These are phyloP conservation scores for Amphilophus citrinellus DNA, from an alignment of 2,113 vertebrate species.

Conservation along the genomic window DNA sequence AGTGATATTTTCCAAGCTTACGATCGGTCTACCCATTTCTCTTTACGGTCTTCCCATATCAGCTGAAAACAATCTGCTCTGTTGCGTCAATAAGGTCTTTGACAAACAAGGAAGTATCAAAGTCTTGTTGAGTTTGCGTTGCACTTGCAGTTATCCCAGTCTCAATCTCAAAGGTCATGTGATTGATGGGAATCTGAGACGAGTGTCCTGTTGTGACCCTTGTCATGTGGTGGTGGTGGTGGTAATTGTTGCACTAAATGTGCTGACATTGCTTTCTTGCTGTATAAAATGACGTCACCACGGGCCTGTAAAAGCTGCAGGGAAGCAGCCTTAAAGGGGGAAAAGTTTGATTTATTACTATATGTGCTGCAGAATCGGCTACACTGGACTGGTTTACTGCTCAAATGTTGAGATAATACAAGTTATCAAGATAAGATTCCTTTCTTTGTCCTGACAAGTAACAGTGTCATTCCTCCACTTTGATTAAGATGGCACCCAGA, in stretches of 20 bases:
- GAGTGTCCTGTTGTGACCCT: conserved; percentile 26
- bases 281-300: conserved; percentile 23
- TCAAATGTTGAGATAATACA: conserved; percentile 8
- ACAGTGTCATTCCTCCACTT: not conserved
- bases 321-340: conserved; percentile 31
- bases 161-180: conserved; percentile 58
- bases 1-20: conserved; percentile 72
- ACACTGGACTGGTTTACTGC: conserved; percentile 35
- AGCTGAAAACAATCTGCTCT: not conserved
- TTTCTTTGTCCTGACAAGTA: conserved; percentile 5
- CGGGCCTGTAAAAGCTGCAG: not conserved
- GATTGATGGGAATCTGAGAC: conserved; percentile 39
- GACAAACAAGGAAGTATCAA: conserved; percentile 55
- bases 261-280: conserved; percentile 47
- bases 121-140: conserved; percentile 45
- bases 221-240: conserved; percentile 42
- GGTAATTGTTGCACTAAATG: conserved; percentile 13
- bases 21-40: conserved; percentile 11
- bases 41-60: not conserved
- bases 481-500: not conserved
- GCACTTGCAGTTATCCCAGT: conserved; percentile 11
- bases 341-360: conserved; percentile 21
- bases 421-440: conserved; percentile 6
- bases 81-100: conserved; percentile 22
- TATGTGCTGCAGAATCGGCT: conserved; percentile 24